These are phyloP conservation scores for Nomada hirtipes DNA, from an alignment of 2,888 invertebrate species.

Conservation along the genomic window DNA sequence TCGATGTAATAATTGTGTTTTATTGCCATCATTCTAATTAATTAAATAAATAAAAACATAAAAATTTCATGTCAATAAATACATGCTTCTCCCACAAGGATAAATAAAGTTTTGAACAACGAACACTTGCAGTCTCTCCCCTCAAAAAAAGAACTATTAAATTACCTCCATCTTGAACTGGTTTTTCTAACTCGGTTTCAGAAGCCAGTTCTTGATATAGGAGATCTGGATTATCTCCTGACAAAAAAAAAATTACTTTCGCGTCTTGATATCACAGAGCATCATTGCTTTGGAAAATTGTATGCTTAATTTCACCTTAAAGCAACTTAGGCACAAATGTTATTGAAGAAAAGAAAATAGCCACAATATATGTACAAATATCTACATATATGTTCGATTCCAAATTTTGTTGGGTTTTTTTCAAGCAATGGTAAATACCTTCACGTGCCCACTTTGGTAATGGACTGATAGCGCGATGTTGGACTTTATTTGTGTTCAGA, in stretches of 20 bases:
- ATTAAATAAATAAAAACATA: slow-evolving; percentile 14
- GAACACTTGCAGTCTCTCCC: slow-evolving; percentile 28
- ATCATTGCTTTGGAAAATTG: background rate
- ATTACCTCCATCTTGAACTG: slow-evolving; percentile 79
- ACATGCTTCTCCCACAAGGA: slow-evolving; percentile 59
- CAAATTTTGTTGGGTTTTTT: slow-evolving; percentile 24
- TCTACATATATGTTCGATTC: slow-evolving; percentile 1
- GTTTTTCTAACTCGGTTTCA: slow-evolving; percentile 80
- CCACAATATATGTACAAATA: background rate
- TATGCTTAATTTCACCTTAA: slow-evolving; percentile 4
- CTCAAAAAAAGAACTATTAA: slow-evolving; percentile 46
- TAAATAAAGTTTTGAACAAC: slow-evolving; percentile 23
- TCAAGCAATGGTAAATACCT: slow-evolving; percentile 82
- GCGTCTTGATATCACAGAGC: background rate
- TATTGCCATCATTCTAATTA: background rate
- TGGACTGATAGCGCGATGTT: slow-evolving; percentile 85
- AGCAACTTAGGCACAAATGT: background rate
- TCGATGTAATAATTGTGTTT: slow-evolving; percentile 19
- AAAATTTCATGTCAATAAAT: slow-evolving; percentile 32
- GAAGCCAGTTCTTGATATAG: slow-evolving; percentile 86
- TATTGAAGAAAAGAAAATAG: background rate
- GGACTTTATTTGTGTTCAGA: slow-evolving; percentile 78
- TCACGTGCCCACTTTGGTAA: slow-evolving; percentile 87
- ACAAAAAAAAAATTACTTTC: slow-evolving; percentile 69
- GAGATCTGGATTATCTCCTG: slow-evolving; percentile 87